phyloP scores from a whole-genome alignment of 2,113 vertebrate species.

The Pangasianodon gigas region DNA sequence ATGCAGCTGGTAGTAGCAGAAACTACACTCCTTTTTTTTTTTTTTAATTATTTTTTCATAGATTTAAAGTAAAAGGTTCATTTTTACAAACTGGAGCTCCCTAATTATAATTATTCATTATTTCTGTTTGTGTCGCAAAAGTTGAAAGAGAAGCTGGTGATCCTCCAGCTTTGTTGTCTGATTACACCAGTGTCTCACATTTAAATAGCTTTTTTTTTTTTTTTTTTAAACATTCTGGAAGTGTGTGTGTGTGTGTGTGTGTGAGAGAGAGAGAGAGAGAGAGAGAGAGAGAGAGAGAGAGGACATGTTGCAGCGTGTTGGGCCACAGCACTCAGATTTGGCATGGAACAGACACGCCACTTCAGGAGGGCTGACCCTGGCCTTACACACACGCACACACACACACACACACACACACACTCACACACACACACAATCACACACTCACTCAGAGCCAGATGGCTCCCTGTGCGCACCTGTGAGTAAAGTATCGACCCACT shows the following conservation, averaged over 20 bases:
- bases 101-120: too few species aligned
- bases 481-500: slow-evolving; percentile 25
- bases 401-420: background rate
- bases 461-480: slow-evolving; percentile 32
- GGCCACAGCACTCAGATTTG: slow-evolving; percentile 25
- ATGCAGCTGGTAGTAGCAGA: background rate
- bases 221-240: background rate
- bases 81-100: background rate
- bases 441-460: slow-evolving; percentile 27
- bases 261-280: background rate
- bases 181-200: background rate
- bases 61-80: too few species aligned
- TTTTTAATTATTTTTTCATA: too few species aligned
- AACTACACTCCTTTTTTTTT: background rate
- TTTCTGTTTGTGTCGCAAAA: background rate
- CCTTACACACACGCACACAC: slow-evolving; percentile 33
- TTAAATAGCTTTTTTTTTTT: background rate
- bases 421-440: slow-evolving; percentile 21
- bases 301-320: slow-evolving; percentile 20
- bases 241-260: background rate
- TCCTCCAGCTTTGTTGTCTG: background rate
- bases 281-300: background rate
- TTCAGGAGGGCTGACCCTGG: slow-evolving; percentile 36
- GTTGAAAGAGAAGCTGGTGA: background rate
- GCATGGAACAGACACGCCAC: slow-evolving; percentile 23